Conservation (phyloP, 2,888 invertebrate genomes). For the Mimachlamys varia region DNA sequence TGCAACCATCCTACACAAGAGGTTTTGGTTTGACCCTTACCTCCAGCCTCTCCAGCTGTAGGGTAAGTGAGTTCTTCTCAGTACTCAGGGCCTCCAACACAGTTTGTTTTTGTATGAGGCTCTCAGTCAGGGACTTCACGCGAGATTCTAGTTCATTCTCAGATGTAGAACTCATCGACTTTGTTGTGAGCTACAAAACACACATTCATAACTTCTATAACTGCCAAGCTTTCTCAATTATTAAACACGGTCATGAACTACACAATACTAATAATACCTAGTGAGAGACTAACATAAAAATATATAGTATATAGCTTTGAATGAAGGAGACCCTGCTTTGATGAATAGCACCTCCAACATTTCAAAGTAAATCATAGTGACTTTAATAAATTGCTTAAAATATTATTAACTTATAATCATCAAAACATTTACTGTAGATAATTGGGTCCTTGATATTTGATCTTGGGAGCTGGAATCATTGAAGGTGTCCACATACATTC, state of each 20-base stretch:
- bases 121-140: conserved; percentile 87
- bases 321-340: no score
- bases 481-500: not conserved
- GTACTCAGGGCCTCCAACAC: conserved; percentile 91
- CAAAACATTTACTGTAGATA: no score
- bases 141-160: conserved; percentile 82
- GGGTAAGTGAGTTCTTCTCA: conserved; percentile 91
- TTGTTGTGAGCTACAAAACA: conserved; percentile 76
- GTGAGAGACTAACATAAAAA: no score
- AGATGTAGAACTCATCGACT: conserved; percentile 77
- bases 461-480: no score
- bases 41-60: conserved; percentile 90
- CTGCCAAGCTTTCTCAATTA: not conserved
- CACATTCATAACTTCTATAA: not conserved
- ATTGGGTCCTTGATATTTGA: no score
- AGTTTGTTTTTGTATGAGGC: conserved; percentile 92
- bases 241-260: not conserved
- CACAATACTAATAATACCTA: not conserved
- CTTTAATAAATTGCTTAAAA: no score
- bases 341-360: no score
- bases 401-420: no score
- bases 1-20: no score
- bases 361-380: no score
- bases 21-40: conserved; percentile 80
- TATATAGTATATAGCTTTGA: no score